Evolutionary conservation across 2,113 vertebrate genomes (phyloP), one percentile per base, ranked within the genome.

Genomic region (Phylloscopus trochiloides): DNA sequence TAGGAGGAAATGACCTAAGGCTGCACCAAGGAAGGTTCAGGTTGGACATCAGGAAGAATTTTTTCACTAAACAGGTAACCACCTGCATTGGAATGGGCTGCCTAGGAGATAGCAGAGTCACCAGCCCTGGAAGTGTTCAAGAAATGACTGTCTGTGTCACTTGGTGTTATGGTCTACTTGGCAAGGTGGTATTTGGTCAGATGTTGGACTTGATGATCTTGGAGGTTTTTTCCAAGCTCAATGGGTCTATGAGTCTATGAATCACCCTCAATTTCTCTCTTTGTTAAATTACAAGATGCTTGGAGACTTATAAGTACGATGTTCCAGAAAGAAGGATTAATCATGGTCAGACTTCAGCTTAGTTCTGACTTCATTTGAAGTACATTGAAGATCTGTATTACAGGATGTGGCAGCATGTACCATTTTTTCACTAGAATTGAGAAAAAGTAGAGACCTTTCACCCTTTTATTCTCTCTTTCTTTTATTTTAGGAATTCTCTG

Each of bases 121-220:
- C 19, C 13, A 59, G 6, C 28, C 10, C 28, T 52, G n/a, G 11
- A 25, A 47, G 17, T 10, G 24, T 31, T 59, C n/a, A 38, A 8
- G 52, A 74, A 47, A 52, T 61, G 9, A 21, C 6, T 66, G 52
- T 6, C 16, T 0, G 0, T 12, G 19, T 28, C 6, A 14, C 9
- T 45, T n/a, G 22, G 16, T 17, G 68, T 32, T 19, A 12, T 6
- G 15, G 10, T 38, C n/a, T 40, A 2, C n/a, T 67, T 59, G 45
- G 10, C 10, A 45, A 36, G 22, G 4, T 24, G 28, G 10, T 29
- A 17, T n/a, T 58, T 29, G 59, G 13, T 38, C n/a, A 59, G 45
- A 38, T 42, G 28, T n/a, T 59, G 12, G 32, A n/a, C 24, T 89
- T 43, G 11, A 28, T 73, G 34, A 45, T 29, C 32, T 38, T 59